Conservation (phyloP, 1,140 invertebrate genomes). For the Nephotettix cincticeps region DNA sequence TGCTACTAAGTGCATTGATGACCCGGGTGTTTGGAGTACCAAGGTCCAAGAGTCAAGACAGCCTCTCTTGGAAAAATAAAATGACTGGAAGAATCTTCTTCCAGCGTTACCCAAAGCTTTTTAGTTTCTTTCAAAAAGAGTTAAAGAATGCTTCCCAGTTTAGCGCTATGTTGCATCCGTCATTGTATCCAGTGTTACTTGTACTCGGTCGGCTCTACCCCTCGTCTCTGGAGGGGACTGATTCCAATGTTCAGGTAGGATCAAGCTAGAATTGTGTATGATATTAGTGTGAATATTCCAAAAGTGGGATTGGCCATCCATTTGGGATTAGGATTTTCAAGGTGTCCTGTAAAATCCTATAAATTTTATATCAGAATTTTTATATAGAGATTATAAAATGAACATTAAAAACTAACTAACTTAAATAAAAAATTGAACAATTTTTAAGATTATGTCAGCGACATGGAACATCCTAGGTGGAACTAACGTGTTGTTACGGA, state of each 20-base stretch:
- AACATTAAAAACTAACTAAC: too few relatives aligned
- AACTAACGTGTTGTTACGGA: too few relatives aligned
- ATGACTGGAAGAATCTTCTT: slow-evolving; percentile 82
- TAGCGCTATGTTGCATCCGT: slow-evolving; percentile 44
- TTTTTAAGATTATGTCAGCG: too few relatives aligned
- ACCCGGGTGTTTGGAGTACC: slow-evolving; percentile 89
- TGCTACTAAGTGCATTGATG: slow-evolving; percentile 83
- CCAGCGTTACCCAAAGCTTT: slow-evolving; percentile 74
- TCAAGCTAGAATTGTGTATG: slow-evolving; percentile 3
- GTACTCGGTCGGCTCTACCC: slow-evolving; percentile 78
- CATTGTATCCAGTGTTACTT: slow-evolving; percentile 73
- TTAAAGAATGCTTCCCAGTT: slow-evolving; percentile 50
- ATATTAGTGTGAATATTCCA: not conserved
- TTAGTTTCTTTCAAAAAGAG: slow-evolving; percentile 73
- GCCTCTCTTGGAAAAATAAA: slow-evolving; percentile 71
- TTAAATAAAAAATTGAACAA: too few relatives aligned
- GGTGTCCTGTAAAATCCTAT: slow-evolving; percentile 3
- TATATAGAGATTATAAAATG: too few relatives aligned
- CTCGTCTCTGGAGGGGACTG: slow-evolving; percentile 60
- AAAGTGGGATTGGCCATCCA: not conserved
- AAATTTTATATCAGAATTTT: too few relatives aligned
- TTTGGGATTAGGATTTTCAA: not conserved
- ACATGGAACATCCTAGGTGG: too few relatives aligned
- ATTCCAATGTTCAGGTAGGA: slow-evolving; percentile 39
- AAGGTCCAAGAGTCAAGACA: slow-evolving; percentile 59